Conservation (phyloP, 2,888 invertebrate species). For the Meghimatium bilineatum region DNA sequence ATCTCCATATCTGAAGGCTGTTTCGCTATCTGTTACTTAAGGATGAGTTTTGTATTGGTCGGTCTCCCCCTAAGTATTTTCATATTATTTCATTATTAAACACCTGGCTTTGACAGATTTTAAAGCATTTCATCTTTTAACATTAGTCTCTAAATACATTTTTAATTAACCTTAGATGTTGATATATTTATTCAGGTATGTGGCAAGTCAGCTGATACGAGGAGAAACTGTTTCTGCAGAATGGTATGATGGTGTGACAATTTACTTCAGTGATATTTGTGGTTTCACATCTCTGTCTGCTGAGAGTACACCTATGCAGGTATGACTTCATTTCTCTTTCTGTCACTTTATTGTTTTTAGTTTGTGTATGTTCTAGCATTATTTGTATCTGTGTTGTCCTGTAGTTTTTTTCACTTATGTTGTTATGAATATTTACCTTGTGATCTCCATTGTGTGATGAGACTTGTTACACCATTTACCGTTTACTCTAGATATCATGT, state of each 20-base stretch:
- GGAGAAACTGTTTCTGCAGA: constrained; percentile 79
- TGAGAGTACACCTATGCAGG: constrained; percentile 79
- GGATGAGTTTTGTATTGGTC: too few species aligned
- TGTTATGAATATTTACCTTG: too few species aligned
- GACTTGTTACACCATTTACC: too few species aligned
- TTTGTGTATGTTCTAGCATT: constrained; percentile 3
- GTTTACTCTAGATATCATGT: too few species aligned
- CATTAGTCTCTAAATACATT: too few species aligned
- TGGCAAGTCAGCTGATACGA: constrained; percentile 75
- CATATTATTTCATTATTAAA: too few species aligned
- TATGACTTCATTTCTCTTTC: not conserved
- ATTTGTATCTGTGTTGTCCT: not conserved
- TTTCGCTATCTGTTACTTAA: too few species aligned
- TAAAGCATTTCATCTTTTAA: not conserved
- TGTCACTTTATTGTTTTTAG: not conserved
- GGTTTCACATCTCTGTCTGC: constrained; percentile 79
- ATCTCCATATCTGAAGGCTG: too few species aligned
- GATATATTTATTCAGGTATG: constrained; percentile 68
- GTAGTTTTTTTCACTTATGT: too few species aligned
- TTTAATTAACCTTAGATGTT: too few species aligned
- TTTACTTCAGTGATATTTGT: constrained; percentile 80
- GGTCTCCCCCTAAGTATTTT: too few species aligned
- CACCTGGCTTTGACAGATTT: not conserved
- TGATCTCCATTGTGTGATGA: too few species aligned
- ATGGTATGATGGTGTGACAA: constrained; percentile 78